These are phyloP conservation scores for Drosophila mayri DNA, from an alignment of 1,140 invertebrate species.

Conservation along the genomic window DNA sequence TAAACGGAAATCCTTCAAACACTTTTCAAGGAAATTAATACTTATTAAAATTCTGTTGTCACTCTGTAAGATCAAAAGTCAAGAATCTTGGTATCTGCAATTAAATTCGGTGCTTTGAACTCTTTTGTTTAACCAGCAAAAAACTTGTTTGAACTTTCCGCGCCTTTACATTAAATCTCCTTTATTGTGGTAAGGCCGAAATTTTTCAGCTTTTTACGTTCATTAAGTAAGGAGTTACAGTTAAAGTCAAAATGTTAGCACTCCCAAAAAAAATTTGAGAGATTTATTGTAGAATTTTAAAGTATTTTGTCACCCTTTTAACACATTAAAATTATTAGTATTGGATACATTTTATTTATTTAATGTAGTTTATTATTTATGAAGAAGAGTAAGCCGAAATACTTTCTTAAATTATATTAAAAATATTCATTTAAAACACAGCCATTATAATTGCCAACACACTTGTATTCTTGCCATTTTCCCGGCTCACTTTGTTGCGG, in stretches of 20 bases:
- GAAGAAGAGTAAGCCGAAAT: background rate
- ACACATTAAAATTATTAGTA: too few relatives aligned
- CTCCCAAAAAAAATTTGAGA: background rate
- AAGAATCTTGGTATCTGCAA: conserved; percentile 40
- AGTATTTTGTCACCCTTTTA: too few relatives aligned
- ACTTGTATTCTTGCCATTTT: conserved; percentile 4
- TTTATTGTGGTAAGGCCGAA: conserved; percentile 62
- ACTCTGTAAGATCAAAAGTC: conserved; percentile 4
- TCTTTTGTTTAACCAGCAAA: conserved; percentile 26
- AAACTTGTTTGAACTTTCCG: conserved; percentile 30
- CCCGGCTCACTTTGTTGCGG: conserved; percentile 63
- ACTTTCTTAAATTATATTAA: background rate
- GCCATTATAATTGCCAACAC: background rate
- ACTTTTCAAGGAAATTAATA: background rate
- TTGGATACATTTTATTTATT: too few relatives aligned
- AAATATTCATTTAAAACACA: background rate
- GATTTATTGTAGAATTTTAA: too few relatives aligned
- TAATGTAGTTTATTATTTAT: too few relatives aligned
- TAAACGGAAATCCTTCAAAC: background rate
- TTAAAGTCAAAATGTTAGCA: background rate
- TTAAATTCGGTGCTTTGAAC: conserved; percentile 53
- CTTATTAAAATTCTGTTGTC: background rate
- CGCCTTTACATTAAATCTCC: conserved; percentile 22
- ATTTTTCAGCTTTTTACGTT: background rate
- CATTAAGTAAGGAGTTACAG: conserved; percentile 3